A percentile compares a stretch with the other conserved stretches of the same genome.
Conservation (phyloP, 2,888 invertebrate genomes). For the Sesamia inferens region DNA sequence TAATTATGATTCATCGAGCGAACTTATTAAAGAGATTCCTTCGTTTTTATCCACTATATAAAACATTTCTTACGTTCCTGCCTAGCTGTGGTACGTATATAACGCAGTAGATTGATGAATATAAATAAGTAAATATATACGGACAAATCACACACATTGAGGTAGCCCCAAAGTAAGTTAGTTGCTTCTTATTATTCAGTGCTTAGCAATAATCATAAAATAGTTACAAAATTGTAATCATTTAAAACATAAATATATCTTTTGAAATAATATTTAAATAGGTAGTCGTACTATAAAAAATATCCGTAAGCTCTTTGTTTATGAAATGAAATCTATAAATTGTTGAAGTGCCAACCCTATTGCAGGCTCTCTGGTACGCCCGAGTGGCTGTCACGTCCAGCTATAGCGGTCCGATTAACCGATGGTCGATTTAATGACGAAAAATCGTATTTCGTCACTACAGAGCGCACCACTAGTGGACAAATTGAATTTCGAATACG, state of each 20-base stretch:
- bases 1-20: background rate
- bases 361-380: constrained; percentile 54
- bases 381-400: constrained; percentile 82
- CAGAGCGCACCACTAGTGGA: constrained; percentile 66
- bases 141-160: too few species aligned
- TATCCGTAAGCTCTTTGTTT: background rate
- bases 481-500: constrained; percentile 75
- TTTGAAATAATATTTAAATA: too few species aligned
- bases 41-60: background rate
- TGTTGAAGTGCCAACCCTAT: constrained; percentile 70
- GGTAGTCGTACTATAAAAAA: too few species aligned
- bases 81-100: background rate
- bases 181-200: background rate
- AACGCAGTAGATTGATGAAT: too few species aligned
- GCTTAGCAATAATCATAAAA: too few species aligned
- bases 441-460: constrained; percentile 78
- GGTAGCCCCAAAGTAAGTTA: too few species aligned
- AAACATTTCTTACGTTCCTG: background rate
- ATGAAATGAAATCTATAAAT: background rate
- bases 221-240: background rate
- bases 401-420: constrained; percentile 63
- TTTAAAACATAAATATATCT: background rate
- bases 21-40: background rate
- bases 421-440: constrained; percentile 69
- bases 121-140: too few species aligned